These are phyloP conservation scores for Tachysurus vachellii DNA, from an alignment of 2,113 vertebrate species.

Conservation along the genomic window DNA sequence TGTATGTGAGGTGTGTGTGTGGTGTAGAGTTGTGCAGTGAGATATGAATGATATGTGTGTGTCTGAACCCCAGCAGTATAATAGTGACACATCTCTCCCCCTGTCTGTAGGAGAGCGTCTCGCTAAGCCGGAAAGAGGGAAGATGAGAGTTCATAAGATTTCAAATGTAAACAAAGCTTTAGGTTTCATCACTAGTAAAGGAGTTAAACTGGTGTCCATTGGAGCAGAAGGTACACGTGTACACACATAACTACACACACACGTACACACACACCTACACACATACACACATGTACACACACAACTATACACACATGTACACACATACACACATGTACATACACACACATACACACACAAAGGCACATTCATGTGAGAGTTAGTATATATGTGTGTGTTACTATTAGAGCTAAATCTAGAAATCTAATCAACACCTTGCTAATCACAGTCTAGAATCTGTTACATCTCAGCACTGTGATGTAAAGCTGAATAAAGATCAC, in stretches of 20 bases:
- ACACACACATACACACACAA: neutral
- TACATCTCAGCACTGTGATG: neutral
- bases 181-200: conserved; percentile 95
- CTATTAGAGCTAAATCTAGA: neutral
- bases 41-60: too few species aligned
- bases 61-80: too few species aligned
- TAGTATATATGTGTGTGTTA: neutral
- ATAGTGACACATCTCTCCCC: neutral
- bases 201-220: conserved; percentile 96
- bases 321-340: conserved; percentile 11
- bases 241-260: too few species aligned
- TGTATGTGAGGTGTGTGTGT: too few species aligned
- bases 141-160: conserved; percentile 98
- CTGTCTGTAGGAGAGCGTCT: conserved; percentile 86
- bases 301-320: conserved; percentile 20
- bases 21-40: too few species aligned
- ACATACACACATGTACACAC: conserved; percentile 6
- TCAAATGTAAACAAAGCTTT: conserved; percentile 99
- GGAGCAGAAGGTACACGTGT: conserved; percentile 92
- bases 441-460: neutral
- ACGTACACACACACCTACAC: conserved; percentile 13
- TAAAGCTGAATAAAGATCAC: neutral
- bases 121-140: conserved; percentile 96
- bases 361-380: neutral
- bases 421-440: neutral